A percentile compares a stretch with the other conserved stretches of the same genome.
phyloP scores from a whole-genome alignment of 1,140 invertebrate genomes.

The Diploscapter pachys region DNA sequence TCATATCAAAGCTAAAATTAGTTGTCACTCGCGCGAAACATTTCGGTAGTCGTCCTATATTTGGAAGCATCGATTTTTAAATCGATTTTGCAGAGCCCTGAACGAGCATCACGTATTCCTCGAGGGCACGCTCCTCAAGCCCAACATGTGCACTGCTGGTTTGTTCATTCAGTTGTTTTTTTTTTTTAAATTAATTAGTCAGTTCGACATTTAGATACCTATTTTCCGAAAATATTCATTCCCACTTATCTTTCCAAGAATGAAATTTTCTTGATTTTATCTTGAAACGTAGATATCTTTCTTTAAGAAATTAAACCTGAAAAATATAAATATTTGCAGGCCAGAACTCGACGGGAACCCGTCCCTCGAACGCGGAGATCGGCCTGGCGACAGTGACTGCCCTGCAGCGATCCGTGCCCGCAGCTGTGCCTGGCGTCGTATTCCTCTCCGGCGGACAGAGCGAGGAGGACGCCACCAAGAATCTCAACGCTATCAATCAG shows the following conservation, averaged over 20 bases:
- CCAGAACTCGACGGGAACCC: slow-evolving; percentile 70
- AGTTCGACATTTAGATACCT: too few relatives aligned
- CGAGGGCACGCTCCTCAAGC: slow-evolving; percentile 95
- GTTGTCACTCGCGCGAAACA: too few relatives aligned
- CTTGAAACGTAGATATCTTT: too few relatives aligned
- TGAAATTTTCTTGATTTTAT: too few relatives aligned
- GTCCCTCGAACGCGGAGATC: slow-evolving; percentile 74
- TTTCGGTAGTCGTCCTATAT: too few relatives aligned
- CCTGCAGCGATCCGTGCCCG: slow-evolving; percentile 79
- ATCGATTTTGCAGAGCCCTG: slow-evolving; percentile 66
- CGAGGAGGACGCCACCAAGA: slow-evolving; percentile 88
- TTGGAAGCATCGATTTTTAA: too few relatives aligned
- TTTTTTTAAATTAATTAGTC: not conserved
- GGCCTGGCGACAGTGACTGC: slow-evolving; percentile 81
- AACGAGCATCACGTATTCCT: slow-evolving; percentile 92
- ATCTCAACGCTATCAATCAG: slow-evolving; percentile 89
- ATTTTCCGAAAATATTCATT: too few relatives aligned
- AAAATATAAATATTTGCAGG: slow-evolving; percentile 48
- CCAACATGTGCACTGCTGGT: slow-evolving; percentile 93
- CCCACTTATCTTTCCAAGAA: too few relatives aligned
- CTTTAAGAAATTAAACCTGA: too few relatives aligned
- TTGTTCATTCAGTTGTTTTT: not conserved
- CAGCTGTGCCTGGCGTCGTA: slow-evolving; percentile 82
- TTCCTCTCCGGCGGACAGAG: slow-evolving; percentile 95
- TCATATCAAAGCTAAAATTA: too few relatives aligned